Percentiles rank a stretch among this genome's conserved stretches.
Evolutionary conservation across 2,113 vertebrate species (phyloP).

Genomic region (Eidolon helvum): DNA sequence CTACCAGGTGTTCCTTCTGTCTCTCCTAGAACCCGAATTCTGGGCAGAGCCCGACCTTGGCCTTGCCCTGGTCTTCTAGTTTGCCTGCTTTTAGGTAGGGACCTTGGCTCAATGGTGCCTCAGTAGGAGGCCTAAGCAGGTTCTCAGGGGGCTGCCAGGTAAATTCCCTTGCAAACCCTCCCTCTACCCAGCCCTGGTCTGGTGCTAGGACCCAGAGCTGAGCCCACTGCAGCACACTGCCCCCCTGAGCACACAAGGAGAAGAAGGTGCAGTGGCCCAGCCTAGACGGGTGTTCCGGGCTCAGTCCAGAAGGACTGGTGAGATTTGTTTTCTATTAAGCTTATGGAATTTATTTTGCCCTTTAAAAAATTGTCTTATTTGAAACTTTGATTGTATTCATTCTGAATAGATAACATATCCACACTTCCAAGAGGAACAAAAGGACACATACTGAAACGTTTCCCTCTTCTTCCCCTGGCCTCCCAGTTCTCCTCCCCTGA

Average conservation of each 20-base stretch:
- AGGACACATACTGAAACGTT: background rate
- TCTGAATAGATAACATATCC: background rate
- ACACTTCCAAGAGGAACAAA: background rate
- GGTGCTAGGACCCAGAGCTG: background rate
- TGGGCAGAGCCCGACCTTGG: background rate
- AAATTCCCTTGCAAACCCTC: background rate
- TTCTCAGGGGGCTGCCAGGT: background rate
- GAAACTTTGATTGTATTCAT: background rate
- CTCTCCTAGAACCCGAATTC: background rate
- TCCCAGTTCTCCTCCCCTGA: background rate
- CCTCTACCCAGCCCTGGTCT: background rate
- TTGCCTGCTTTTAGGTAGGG: background rate
- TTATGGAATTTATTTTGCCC: constrained; percentile 4
- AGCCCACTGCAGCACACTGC: background rate
- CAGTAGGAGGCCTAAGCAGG: background rate
- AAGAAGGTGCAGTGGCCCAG: background rate
- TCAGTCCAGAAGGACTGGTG: background rate
- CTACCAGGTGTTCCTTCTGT: background rate
- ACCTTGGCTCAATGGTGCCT: background rate
- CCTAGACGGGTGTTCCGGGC: background rate
- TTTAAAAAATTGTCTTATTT: background rate
- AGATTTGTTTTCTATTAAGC: background rate
- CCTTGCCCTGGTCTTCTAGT: background rate
- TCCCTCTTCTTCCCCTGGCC: background rate
- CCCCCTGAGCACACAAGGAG: background rate